Conservation (phyloP, 2,113 vertebrate species). For the Baryphthengus martii region DNA sequence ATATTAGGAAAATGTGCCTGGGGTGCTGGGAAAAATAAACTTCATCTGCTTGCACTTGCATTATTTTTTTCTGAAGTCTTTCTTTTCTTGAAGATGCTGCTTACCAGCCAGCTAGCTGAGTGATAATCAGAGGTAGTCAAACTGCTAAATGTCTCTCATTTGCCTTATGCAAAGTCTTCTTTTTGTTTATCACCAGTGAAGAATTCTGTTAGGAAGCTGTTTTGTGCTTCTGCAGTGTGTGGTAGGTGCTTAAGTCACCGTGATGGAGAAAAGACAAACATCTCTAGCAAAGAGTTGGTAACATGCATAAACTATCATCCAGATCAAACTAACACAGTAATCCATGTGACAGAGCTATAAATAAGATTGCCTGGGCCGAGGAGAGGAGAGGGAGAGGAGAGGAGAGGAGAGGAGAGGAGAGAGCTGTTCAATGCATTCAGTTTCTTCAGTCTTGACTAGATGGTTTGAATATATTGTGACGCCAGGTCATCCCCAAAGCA, state of each 20-base stretch:
- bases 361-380: neutral
- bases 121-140: neutral
- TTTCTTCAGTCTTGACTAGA: neutral
- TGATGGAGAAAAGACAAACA: neutral
- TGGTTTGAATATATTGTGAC: rapidly evolving
- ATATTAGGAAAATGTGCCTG: neutral
- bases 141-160: neutral
- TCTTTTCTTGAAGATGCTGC: neutral
- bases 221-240: neutral
- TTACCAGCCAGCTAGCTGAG: neutral
- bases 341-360: neutral
- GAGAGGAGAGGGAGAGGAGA: too few relatives aligned
- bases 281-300: neutral
- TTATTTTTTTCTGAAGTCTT: neutral
- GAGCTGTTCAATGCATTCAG: neutral
- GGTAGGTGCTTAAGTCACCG: neutral
- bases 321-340: neutral
- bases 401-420: too few relatives aligned
- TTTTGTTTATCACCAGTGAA: neutral
- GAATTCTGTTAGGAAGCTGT: neutral
- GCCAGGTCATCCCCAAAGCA: neutral
- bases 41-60: neutral
- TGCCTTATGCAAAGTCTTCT: neutral
- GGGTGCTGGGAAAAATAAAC: neutral
- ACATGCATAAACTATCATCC: neutral